Conservation (phyloP, 2,113 vertebrate genomes). For the Turdus rufiventris region DNA sequence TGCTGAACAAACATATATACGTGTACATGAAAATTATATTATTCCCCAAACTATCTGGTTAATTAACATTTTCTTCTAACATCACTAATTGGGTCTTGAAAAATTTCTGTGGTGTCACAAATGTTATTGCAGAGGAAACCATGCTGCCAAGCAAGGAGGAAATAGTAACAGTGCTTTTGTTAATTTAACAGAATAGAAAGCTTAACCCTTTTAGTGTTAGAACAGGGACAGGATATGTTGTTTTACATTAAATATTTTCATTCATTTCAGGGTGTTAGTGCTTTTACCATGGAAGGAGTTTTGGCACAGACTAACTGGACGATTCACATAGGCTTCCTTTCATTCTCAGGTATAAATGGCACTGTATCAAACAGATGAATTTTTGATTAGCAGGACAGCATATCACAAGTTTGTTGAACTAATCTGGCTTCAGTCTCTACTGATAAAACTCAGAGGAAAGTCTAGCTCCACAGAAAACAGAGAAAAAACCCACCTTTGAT, state of each 20-base stretch:
- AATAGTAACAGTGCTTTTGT: not conserved
- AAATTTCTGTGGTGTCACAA: slow-evolving; percentile 20
- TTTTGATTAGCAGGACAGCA: not conserved
- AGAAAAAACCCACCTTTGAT: not conserved
- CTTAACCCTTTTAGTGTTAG: not conserved
- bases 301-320: not conserved
- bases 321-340: not conserved
- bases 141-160: slow-evolving; percentile 3
- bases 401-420: not conserved
- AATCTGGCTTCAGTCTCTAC: not conserved
- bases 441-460: not conserved
- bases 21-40: not conserved
- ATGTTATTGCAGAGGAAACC: slow-evolving; percentile 47
- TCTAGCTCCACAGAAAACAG: not conserved
- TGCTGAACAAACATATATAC: slow-evolving; percentile 19
- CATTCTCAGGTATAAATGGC: not conserved
- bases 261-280: not conserved
- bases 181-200: not conserved
- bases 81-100: slow-evolving; percentile 44
- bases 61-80: slow-evolving; percentile 38
- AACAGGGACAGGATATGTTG: not conserved
- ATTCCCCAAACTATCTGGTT: slow-evolving; percentile 33
- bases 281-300: not conserved
- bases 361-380: not conserved
- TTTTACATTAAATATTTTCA: not conserved